A percentile compares a stretch with the other conserved stretches of the same genome.
Evolutionary conservation across 2,113 vertebrate species (phyloP).

Genomic region (Pseudonaja textilis): DNA sequence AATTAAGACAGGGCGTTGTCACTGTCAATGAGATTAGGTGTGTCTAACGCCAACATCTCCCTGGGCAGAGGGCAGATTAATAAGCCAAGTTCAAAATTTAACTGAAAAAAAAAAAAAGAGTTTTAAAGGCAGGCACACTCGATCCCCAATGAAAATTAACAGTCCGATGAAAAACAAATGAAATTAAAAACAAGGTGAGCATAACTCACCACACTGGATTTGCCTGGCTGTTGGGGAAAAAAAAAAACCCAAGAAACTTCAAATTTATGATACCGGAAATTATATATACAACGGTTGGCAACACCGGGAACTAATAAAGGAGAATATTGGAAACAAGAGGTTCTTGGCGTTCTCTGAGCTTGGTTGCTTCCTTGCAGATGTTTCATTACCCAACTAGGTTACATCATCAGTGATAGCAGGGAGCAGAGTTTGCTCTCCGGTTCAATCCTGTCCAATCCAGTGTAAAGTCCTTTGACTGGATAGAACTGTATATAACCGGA

Average conservation of each 20-base stretch:
- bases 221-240: neutral
- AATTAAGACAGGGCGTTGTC: neutral
- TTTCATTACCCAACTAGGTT: too few species aligned
- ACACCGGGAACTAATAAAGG: neutral
- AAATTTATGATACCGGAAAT: neutral
- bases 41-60: fast-evolving
- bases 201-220: neutral
- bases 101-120: neutral
- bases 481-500: too few species aligned
- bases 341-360: too few species aligned
- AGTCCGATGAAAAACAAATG: neutral
- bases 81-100: neutral
- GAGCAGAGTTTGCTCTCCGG: too few species aligned
- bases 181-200: neutral
- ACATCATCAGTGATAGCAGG: too few species aligned
- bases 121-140: neutral
- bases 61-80: neutral
- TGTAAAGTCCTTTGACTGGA: too few species aligned
- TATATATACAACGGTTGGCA: neutral
- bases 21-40: fast-evolving
- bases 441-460: too few species aligned
- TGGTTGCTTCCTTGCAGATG: too few species aligned
- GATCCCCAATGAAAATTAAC: neutral
- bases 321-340: too few species aligned
- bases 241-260: neutral